Conservation (phyloP, 2,888 invertebrate genomes). For the Homarus gammarus region DNA sequence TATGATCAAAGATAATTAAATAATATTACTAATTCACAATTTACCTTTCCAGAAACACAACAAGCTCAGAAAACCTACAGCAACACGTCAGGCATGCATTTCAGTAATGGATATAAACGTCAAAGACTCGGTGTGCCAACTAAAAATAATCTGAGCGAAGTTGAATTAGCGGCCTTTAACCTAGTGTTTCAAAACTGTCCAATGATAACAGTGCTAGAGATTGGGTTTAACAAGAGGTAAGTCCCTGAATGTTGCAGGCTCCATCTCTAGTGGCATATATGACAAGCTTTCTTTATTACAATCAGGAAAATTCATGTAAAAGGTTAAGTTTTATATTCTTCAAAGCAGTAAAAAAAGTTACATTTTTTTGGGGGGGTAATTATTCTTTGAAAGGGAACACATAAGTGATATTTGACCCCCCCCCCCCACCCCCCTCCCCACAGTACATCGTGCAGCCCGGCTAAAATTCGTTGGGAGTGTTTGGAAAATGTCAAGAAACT, state of each 20-base stretch:
- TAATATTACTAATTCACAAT: background rate
- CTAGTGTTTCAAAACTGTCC: constrained; percentile 62
- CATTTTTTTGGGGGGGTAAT: no score
- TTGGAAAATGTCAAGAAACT: constrained; percentile 63
- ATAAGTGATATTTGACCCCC: no score
- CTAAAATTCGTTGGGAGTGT: constrained; percentile 56
- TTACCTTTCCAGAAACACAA: background rate
- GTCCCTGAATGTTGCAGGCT: no score
- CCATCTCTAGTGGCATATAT: no score
- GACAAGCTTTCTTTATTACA: no score
- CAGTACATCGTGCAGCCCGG: constrained; percentile 43
- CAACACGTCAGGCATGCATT: background rate
- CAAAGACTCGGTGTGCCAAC: constrained; percentile 10
- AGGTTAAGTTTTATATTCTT: no score
- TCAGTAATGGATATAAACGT: constrained; percentile 31
- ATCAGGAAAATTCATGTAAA: no score
- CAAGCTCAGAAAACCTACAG: background rate
- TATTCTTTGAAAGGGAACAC: no score
- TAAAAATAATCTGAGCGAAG: background rate
- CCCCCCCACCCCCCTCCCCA: no score
- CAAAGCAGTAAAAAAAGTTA: no score
- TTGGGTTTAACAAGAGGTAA: constrained; percentile 56
- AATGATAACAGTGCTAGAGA: constrained; percentile 48
- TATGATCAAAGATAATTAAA: no score
- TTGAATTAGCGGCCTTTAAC: constrained; percentile 56